phyloP scores from a whole-genome alignment of 2,797 vertebrate species.

The Eospalax fontanierii region DNA sequence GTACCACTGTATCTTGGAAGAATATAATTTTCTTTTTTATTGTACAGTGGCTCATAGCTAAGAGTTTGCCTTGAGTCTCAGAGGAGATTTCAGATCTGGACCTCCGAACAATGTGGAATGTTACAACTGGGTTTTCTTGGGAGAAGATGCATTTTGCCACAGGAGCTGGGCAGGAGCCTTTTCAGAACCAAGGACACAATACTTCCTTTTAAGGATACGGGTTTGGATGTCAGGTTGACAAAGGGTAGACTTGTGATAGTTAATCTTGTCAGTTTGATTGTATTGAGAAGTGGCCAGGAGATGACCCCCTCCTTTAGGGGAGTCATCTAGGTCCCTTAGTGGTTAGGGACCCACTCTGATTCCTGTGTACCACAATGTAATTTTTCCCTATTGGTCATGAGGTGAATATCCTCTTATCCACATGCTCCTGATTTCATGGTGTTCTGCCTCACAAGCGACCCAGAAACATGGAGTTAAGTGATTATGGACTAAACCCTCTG shows the following conservation, averaged over 20 bases:
- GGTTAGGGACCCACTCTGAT: too few relatives aligned
- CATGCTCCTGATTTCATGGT: background rate
- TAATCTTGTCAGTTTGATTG: background rate
- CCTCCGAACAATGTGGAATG: background rate
- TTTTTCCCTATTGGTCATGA: background rate
- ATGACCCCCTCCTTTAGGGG: too few relatives aligned
- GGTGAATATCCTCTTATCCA: background rate
- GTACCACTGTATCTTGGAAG: background rate
- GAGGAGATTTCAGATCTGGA: background rate
- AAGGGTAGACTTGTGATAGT: background rate
- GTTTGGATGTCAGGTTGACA: background rate
- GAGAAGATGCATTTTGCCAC: background rate
- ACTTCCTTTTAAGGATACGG: background rate
- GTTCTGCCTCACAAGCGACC: background rate
- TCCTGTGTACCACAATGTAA: background rate
- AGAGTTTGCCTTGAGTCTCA: background rate
- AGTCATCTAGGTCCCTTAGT: too few relatives aligned
- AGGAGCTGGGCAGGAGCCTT: background rate
- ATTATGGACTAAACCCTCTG: background rate
- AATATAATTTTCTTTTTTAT: background rate
- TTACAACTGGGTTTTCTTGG: background rate
- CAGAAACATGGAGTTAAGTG: background rate
- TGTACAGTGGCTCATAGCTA: background rate
- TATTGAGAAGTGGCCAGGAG: background rate
- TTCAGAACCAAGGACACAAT: background rate